Conservation (phyloP, 2,113 vertebrate species). For the Bubo bubo region DNA sequence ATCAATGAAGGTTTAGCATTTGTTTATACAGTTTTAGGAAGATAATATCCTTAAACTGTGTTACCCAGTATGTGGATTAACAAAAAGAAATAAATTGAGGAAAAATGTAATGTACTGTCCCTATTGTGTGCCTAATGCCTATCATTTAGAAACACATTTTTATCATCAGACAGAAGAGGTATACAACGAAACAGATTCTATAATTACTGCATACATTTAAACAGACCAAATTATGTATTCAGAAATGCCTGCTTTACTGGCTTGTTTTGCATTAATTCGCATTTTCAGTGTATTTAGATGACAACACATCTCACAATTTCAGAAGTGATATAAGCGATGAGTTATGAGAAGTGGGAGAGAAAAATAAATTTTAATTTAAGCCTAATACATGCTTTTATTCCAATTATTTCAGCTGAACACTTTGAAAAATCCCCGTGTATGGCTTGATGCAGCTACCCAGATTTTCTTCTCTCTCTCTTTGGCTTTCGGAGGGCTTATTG, state of each 20-base stretch:
- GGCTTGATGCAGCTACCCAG: conserved; percentile 93
- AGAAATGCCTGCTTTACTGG: background rate
- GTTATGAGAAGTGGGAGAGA: background rate
- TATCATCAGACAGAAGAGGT: background rate
- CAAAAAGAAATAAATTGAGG: background rate
- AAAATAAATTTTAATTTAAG: background rate
- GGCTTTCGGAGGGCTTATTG: conserved; percentile 90
- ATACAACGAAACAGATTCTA: background rate
- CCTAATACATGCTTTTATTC: background rate
- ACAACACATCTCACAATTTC: background rate
- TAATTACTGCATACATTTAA: background rate
- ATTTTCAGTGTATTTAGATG: background rate
- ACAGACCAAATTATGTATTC: background rate
- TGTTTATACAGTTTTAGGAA: background rate
- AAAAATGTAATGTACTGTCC: background rate
- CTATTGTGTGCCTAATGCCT: background rate
- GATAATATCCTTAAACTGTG: background rate
- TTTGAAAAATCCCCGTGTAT: conserved; percentile 84
- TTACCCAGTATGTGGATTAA: background rate
- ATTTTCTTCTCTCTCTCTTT: conserved; percentile 94
- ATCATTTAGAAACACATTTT: background rate
- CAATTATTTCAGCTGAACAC: conserved; percentile 76
- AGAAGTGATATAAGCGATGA: background rate
- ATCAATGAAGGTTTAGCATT: background rate
- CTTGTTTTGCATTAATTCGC: background rate